Conservation (phyloP, 2,888 invertebrate genomes). For the Sepiola atlantica region DNA sequence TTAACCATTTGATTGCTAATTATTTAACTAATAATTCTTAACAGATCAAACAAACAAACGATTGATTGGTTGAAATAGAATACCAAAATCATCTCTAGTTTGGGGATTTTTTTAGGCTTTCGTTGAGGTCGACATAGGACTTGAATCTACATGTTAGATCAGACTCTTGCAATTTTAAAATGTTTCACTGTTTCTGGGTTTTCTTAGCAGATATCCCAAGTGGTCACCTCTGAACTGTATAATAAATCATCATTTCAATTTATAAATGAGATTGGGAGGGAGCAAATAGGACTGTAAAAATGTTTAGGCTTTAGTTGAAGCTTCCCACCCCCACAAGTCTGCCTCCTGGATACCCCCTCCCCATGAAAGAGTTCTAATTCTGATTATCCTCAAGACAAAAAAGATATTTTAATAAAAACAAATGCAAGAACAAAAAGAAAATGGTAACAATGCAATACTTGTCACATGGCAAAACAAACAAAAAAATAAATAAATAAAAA, state of each 20-base stretch:
- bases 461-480: neutral
- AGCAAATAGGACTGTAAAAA: neutral
- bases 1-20: neutral
- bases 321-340: neutral
- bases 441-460: neutral
- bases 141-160: neutral
- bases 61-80: neutral
- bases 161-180: neutral
- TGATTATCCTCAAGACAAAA: neutral
- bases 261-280: too few relatives aligned
- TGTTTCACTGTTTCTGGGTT: neutral
- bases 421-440: neutral
- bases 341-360: neutral
- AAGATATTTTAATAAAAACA: neutral
- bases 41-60: neutral
- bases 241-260: too few relatives aligned
- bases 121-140: neutral
- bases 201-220: neutral
- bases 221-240: too few relatives aligned
- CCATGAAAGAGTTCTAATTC: neutral
- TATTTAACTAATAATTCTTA: neutral
- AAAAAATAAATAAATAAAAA: neutral
- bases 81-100: neutral
- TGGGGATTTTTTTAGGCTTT: neutral
- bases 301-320: neutral